Conservation (phyloP, 2,113 vertebrate genomes). For the Sapayoa aenigma region DNA sequence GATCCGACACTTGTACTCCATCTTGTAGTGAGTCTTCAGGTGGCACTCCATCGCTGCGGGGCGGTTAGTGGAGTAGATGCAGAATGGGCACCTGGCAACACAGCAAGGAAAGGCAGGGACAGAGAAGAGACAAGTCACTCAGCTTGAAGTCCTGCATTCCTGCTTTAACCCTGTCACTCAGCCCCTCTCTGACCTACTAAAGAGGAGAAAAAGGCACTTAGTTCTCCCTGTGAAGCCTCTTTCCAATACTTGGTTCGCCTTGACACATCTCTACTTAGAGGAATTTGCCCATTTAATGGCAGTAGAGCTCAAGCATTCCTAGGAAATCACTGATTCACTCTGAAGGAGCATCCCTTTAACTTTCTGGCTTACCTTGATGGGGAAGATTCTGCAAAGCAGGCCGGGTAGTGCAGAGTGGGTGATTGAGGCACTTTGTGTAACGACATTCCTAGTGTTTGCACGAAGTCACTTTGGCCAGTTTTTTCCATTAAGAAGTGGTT, state of each 20-base stretch:
- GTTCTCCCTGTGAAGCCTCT: neutral
- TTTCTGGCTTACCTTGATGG: constrained; percentile 39
- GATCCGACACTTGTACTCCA: constrained; percentile 99
- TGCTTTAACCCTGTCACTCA: neutral
- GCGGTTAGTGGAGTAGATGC: constrained; percentile 98
- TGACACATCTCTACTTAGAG: neutral
- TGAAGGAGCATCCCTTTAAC: constrained; percentile 13
- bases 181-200: neutral
- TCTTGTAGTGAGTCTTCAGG: constrained; percentile 98
- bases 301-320: neutral
- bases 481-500: constrained; percentile 56
- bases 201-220: neutral
- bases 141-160: neutral
- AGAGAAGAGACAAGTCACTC: constrained; percentile 17
- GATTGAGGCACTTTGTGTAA: constrained; percentile 41
- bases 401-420: constrained; percentile 22
- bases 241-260: neutral
- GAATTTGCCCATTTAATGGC: neutral
- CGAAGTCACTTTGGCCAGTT: constrained; percentile 43
- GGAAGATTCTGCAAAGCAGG: constrained; percentile 25
- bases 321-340: neutral
- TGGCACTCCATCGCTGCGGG: constrained; percentile 98
- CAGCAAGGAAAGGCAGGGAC: constrained; percentile 24
- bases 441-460: constrained; percentile 50
- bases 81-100: constrained; percentile 93